Conservation (phyloP, 2,797 vertebrate genomes). For the Benthosema pterotum region DNA sequence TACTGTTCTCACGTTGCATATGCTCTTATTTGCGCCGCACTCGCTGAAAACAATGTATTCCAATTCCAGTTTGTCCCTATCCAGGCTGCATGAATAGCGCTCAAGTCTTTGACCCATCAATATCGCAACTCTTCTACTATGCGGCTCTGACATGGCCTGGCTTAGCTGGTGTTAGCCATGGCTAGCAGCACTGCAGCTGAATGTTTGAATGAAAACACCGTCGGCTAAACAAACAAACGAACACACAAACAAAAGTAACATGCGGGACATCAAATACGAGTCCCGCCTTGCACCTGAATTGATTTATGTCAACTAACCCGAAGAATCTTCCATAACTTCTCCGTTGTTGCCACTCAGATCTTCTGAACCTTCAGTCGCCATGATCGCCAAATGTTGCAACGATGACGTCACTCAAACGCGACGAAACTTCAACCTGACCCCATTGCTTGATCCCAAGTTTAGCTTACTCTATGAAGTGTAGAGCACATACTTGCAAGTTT, state of each 20-base stretch:
- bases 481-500: too few species aligned
- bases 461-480: too few species aligned
- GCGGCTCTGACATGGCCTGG: too few species aligned
- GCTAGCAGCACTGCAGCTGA: neutral
- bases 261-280: neutral
- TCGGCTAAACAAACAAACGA: neutral
- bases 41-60: too few species aligned
- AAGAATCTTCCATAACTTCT: slow-evolving; percentile 61
- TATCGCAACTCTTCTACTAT: too few species aligned
- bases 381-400: slow-evolving; percentile 50
- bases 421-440: slow-evolving; percentile 7
- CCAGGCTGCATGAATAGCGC: too few species aligned
- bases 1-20: too few species aligned
- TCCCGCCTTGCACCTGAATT: neutral
- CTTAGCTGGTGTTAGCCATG: neutral
- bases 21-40: too few species aligned
- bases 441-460: too few species aligned
- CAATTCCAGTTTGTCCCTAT: too few species aligned
- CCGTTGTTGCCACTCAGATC: slow-evolving; percentile 74
- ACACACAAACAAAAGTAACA: neutral
- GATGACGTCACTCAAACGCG: slow-evolving; percentile 64
- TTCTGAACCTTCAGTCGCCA: slow-evolving; percentile 78
- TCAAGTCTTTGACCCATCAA: too few species aligned
- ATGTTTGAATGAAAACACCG: neutral
- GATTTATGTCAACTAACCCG: slow-evolving; percentile 56